Conservation (phyloP, 2,113 vertebrate genomes). For the Neofelis nebulosa region DNA sequence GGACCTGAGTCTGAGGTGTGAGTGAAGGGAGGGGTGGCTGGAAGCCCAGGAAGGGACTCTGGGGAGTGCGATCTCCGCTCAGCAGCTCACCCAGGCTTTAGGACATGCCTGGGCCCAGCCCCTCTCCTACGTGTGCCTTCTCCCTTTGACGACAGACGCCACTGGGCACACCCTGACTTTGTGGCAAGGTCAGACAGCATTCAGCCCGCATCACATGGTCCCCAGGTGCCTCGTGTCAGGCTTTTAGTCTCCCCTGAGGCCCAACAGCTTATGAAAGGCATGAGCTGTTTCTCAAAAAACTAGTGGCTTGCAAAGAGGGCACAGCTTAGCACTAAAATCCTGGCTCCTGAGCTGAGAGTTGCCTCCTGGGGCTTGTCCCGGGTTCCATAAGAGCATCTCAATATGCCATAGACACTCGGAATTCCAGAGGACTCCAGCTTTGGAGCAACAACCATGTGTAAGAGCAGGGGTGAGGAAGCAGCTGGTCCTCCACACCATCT, state of each 20-base stretch:
- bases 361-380: neutral
- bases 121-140: neutral
- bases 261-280: neutral
- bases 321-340: neutral
- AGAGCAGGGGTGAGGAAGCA: neutral
- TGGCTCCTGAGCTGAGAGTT: neutral
- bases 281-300: neutral
- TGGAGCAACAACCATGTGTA: neutral
- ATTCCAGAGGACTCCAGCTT: neutral
- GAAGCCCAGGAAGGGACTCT: neutral
- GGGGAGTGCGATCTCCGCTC: neutral
- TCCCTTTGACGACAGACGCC: neutral
- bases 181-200: conserved; percentile 54
- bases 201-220: neutral
- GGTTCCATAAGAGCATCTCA: neutral
- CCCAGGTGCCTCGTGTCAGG: neutral
- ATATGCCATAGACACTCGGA: neutral
- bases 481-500: neutral
- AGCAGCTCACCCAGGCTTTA: neutral
- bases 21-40: neutral
- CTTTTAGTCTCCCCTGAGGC: neutral
- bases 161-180: conserved; percentile 45
- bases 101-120: neutral
- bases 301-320: neutral
- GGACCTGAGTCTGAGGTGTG: neutral